A percentile compares a stretch with the other conserved stretches of the same genome.
Conservation (phyloP, 2,888 invertebrate genomes). For the Nineta flava region DNA sequence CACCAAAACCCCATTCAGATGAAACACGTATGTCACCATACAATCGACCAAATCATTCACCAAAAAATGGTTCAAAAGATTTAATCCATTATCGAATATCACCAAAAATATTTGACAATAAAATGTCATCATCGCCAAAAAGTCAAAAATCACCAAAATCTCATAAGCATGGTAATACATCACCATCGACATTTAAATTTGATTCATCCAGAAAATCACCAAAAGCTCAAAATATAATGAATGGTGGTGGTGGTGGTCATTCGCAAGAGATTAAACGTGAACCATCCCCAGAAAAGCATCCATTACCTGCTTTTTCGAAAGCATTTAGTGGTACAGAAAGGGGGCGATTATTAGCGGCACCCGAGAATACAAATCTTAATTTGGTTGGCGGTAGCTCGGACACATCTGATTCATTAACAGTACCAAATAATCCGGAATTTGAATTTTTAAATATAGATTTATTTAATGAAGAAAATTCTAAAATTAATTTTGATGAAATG, state of each 20-base stretch:
- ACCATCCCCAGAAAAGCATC: slow-evolving; percentile 21
- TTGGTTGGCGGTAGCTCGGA: not conserved
- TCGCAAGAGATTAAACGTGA: not conserved
- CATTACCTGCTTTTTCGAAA: slow-evolving; percentile 68
- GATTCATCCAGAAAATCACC: slow-evolving; percentile 4
- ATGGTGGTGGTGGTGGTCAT: not conserved
- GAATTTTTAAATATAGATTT: slow-evolving; percentile 4
- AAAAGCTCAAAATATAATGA: not conserved
- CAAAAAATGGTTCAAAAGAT: not conserved
- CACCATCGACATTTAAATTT: not conserved
- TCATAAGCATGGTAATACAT: not conserved
- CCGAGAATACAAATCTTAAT: not conserved
- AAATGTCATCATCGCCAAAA: not conserved
- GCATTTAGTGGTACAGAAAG: slow-evolving; percentile 77
- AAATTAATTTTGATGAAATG: slow-evolving; percentile 5
- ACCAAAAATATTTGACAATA: not conserved
- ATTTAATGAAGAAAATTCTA: slow-evolving; percentile 1
- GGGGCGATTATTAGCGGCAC: slow-evolving; percentile 43
- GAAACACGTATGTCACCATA: slow-evolving; percentile 4
- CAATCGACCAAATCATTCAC: slow-evolving; percentile 2
- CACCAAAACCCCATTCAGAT: not conserved
- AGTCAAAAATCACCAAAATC: not conserved
- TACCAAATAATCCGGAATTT: not conserved
- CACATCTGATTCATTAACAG: not conserved
- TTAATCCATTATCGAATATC: not conserved